Conservation (phyloP, 2,797 vertebrate genomes). For the Geotrypetes seraphini region DNA sequence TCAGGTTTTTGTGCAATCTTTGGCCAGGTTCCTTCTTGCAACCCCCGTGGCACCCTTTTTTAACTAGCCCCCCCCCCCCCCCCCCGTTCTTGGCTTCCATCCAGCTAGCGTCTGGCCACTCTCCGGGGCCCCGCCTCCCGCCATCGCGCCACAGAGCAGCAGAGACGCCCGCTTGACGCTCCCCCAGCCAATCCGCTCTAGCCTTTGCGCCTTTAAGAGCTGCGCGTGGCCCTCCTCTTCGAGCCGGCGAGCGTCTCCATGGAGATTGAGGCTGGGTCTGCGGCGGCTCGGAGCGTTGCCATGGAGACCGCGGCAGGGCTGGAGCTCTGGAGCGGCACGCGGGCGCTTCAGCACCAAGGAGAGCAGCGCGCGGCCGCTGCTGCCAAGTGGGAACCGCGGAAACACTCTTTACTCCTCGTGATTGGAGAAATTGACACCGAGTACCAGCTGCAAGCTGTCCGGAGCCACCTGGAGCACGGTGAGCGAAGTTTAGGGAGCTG, state of each 20-base stretch:
- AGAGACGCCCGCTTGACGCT: not conserved
- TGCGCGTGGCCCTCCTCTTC: conserved; percentile 29
- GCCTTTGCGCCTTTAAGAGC: conserved; percentile 43
- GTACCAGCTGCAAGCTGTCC: conserved; percentile 62
- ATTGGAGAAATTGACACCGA: conserved; percentile 69
- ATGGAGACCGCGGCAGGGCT: conserved; percentile 65
- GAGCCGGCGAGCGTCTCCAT: conserved; percentile 69
- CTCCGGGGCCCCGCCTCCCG: not conserved
- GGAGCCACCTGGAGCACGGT: conserved; percentile 72
- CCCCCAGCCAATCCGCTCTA: conserved; percentile 50
- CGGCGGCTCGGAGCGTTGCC: conserved; percentile 60
- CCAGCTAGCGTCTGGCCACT: not conserved
- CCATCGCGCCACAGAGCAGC: not conserved
- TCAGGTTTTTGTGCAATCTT: no score
- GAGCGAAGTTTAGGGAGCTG: conserved; percentile 27
- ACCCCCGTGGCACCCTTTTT: no score
- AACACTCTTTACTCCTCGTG: conserved; percentile 71
- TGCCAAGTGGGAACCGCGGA: conserved; percentile 36
- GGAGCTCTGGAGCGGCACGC: conserved; percentile 28
- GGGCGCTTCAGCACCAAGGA: conserved; percentile 44
- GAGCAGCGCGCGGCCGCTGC: conserved; percentile 31
- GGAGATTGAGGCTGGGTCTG: conserved; percentile 65
- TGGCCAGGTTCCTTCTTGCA: no score
- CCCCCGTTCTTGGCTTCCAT: not conserved
- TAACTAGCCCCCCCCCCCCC: no score